Base-by-base conservation (phyloP, 2,113 vertebrate genomes). In the Anser brachyrhynchus region DNA sequence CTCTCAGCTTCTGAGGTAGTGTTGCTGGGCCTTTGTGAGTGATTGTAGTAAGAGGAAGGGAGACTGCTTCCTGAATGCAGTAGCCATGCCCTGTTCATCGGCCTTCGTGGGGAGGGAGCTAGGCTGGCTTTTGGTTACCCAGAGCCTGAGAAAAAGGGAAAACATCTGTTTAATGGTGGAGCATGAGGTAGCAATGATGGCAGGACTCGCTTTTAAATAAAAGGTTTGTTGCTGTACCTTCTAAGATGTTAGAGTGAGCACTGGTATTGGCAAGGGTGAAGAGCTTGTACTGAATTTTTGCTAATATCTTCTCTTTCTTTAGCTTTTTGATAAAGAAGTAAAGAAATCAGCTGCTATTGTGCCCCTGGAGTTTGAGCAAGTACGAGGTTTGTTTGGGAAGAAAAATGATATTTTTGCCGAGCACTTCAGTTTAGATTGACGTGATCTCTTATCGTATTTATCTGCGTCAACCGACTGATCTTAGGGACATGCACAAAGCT, bases 311-410 rank as follows among this genome's bases (percentile, higher is more conserved):
- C 43, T 88, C 2, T 14, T n/a, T 80, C 91, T 81, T 15, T 94
- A 99, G 99, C 96, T 99, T 75, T 99, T 99, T 93, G 98, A 99
- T 80, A 97, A 72, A 86, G 98, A 99, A 87, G 92, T 99, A 92
- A 99, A 98, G 96, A 98, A 96, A 23, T 97, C 97, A 54, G 84
- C 39, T 8, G 93, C 95, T 10, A 94, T 70, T 0, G 83, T 99
- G 29, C 98, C 99, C 0, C 94, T 99, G 96, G 99, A 99, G 97
- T 99, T 99, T 90, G 97, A 99, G 79, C 97, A 92, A 3, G 96
- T 98, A 2, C 97, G 87, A 23, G 98, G 98, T 44, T 96, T 99
- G 61, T 97, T 99, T 44, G 98, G 98, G 87, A 98, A 96, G 80
- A 98, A 91, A 2, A 97, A 97, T 2, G 97, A 98, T 23, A 95